Evolutionary conservation across 2,797 vertebrate genomes (phyloP), one percentile per base, ranked within the genome.

Genomic region (Pteronotus mesoamericanus): DNA sequence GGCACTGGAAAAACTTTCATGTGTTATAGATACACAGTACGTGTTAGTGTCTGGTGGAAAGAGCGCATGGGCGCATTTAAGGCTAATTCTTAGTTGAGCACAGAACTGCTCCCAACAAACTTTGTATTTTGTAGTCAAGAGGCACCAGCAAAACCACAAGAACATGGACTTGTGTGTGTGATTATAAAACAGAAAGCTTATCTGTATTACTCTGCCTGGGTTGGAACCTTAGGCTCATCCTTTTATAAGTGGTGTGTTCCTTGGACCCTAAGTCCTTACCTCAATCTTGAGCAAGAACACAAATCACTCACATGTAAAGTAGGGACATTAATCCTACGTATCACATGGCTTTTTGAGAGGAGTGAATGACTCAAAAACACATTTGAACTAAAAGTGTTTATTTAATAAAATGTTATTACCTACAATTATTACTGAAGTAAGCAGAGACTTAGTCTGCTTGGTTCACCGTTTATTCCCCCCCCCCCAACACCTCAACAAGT

Each of bases 401-500:
- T 34, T 32, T 68, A 77, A 32, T 75, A 75, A 21, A 75, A 48
- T 48, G 9, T n/a, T 78, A 92, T 61, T 24, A 61, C 14, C 37
- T 75, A 86, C 39, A 83, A 77, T 53, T 74, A 95, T 46, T 72
- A 92, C 24, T 77, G 68, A 95, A 85, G 24, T 69, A 69, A 84
- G 72, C 74, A 93, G 29, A 37, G 42, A 69, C 71, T 46, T 61
- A 51, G 6, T 61, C 55, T 61, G 74, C 66, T 84, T 84, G 53
- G 26, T n/a, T 91, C 84, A 79, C 37, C 68, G 21, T 74, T 64
- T 61, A 34, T 34, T 24, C 42, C 6, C 29, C 55, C 7, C 42
- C 6, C 29, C 55, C 7, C 9, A 86, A 44, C 15, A 89, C 79
- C 7, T 46, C 91, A 95, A 85, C 29, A 64, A 77, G 7, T 77